These are phyloP conservation scores for Drosophila sulfurigaster DNA, from an alignment of 1,140 invertebrate species.

Conservation along the genomic window DNA sequence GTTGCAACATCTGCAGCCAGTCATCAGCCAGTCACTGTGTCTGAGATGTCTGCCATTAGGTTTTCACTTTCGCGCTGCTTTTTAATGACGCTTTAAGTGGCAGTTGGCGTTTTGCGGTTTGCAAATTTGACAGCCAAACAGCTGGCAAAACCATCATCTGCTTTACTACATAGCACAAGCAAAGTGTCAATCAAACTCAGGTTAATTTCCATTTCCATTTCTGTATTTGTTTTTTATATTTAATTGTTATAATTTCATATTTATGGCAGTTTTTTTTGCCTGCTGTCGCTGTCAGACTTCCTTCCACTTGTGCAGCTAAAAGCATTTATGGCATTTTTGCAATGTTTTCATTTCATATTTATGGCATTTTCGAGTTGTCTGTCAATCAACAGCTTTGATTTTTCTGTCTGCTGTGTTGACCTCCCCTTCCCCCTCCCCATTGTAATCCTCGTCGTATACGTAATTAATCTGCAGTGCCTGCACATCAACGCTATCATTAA, in stretches of 20 bases:
- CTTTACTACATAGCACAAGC: constrained; percentile 5
- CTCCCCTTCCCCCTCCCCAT: not conserved
- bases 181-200: not conserved
- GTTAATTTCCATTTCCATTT: not conserved
- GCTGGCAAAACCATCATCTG: not conserved
- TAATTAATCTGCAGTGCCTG: constrained; percentile 49
- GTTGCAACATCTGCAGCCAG: constrained; percentile 25
- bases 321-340: not conserved
- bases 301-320: not conserved
- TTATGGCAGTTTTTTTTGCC: not conserved
- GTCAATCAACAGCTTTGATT: constrained; percentile 2
- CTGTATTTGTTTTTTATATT: not conserved
- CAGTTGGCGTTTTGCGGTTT: constrained; percentile 59
- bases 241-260: not conserved
- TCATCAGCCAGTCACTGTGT: not conserved
- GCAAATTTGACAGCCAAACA: constrained; percentile 42
- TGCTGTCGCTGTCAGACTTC: not conserved
- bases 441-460: constrained; percentile 33
- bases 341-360: not conserved
- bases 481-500: constrained; percentile 53
- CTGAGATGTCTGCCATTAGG: constrained; percentile 35
- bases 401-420: not conserved
- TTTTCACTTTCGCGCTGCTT: constrained; percentile 73
- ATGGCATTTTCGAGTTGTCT: constrained; percentile 2
- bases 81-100: constrained; percentile 68